Conservation (phyloP, 2,797 vertebrate species). For the Halcyon smyrnensis region DNA sequence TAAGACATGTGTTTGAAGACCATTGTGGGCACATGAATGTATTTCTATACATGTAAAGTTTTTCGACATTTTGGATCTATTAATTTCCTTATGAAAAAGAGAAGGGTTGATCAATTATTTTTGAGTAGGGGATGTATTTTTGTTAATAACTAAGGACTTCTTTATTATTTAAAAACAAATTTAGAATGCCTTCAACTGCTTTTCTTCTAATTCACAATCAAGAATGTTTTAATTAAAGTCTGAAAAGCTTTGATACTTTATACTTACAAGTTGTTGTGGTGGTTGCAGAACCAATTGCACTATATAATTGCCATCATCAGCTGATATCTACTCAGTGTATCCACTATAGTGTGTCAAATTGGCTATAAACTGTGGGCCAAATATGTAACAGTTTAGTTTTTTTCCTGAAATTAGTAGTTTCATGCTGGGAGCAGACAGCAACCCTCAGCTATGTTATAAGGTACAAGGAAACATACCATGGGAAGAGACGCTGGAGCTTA, state of each 20-base stretch:
- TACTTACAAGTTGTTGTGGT: background rate
- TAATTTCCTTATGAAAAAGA: background rate
- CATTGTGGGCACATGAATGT: no score
- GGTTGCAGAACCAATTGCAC: background rate
- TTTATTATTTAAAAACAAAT: background rate
- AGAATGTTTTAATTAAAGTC: fast-evolving
- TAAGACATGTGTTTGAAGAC: background rate
- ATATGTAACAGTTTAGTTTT: background rate
- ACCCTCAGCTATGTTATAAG: background rate
- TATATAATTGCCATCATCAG: background rate
- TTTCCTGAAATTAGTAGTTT: background rate
- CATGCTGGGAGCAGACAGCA: background rate
- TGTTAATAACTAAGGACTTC: background rate
- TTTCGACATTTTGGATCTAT: background rate
- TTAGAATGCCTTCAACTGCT: background rate
- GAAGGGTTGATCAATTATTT: background rate
- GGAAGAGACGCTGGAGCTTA: background rate
- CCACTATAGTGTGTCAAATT: background rate
- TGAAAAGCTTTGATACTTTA: background rate
- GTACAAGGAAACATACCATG: fast-evolving
- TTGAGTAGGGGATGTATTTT: background rate
- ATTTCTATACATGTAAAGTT: background rate
- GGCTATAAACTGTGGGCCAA: background rate
- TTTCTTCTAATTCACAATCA: background rate
- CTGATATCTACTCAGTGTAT: background rate